Base-by-base conservation (phyloP, 2,888 invertebrate genomes). In the Poecilus cupreus region DNA sequence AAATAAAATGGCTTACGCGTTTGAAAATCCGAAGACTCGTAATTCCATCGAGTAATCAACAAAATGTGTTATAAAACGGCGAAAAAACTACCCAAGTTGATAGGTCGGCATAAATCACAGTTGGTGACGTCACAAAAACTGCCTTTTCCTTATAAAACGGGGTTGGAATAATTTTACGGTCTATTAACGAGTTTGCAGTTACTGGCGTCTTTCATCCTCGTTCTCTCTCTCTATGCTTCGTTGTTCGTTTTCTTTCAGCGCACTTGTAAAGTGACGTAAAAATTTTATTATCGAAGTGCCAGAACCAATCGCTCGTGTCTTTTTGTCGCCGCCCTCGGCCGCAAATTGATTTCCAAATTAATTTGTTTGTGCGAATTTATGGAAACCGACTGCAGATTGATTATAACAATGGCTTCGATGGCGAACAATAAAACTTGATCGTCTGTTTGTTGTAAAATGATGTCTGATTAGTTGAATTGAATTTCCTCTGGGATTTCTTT, bases 251-350 rank as follows among this genome's bases (percentile, higher is more conserved):
- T 43, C 68, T 68, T 46, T n/a, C 18, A 11, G 72, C 46, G 24
- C 24, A 46, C 46, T 72, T 72, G 46, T 46, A 22, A 46, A 72
- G 22, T 20, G 72, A 46, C 72, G 72, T 72, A 72, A 75, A 75
- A 75, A 51, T 75, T 75, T 75, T 75, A 49, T 75, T 51, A 75
- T 75, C 75, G 51, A 75, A 75, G 54, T 75, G 75, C 54, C 75
- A 75, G 75, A 51, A 72, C 72, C 72, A 72, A 72, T 72, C 43
- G 46, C 11, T 72, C 43, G 32, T 72, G 26, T 72, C 43, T 43
- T 46, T 72, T 68, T 68, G 68, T 68, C 39, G 22, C 20, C 10
- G 18, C 24, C 26, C 3, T 18, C 46, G 72, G 22, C 46, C 70
- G 24, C 72, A 72, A 72, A 72, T 72, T 72, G 72, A 72, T 72